Evolutionary conservation across 2,888 invertebrate species (phyloP), one percentile per base, ranked within the genome.

Genomic region (Seira musarum): DNA sequence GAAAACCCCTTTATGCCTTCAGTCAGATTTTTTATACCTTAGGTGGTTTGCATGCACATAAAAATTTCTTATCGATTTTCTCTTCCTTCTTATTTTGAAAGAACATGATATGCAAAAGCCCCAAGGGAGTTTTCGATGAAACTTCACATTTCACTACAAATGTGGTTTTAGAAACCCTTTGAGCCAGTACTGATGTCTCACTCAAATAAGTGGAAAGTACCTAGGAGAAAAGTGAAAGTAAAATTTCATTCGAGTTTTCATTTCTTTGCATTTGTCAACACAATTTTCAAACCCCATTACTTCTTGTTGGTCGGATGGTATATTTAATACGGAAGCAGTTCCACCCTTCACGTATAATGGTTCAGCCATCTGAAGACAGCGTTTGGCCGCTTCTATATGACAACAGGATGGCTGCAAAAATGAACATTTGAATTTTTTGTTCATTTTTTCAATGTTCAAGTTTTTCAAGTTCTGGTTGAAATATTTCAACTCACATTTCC

Each of bases 131-230:
- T 40, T 40, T 40, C 40, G 57, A 40, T 70, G 91, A 91, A 8
- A 91, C 91, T 88, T 92, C 92, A 87, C 93, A 93, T 87, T 92
- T 93, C 1, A 93, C 93, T 66, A 92, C 93, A 92, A 94, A 92
- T 46, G 93, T 92, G 87, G 91, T 91, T 87, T 92, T 93, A 0
- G 93, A 93, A 25, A 94, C 92, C 84, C 93, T 89, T 88, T 94
- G 93, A 2, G 94, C 93, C 19, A 93, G 88, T 5, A 90, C 91
- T 1, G 91, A 91, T 5, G 88, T 88, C 87, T 92, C 92, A 8
- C 91, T 91, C 1, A 91, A 91, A 78, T 93, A 87, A 21, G 91
- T 87, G 90, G 91, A 92, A 64, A 93, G 90, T 79, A 91, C 91
- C 88, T 91, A n/a, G n/a, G n/a, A n/a, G n/a, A n/a, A n/a, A n/a